Evolutionary conservation across 2,797 vertebrate species (phyloP).

Genomic region (Galago senegalensis): DNA sequence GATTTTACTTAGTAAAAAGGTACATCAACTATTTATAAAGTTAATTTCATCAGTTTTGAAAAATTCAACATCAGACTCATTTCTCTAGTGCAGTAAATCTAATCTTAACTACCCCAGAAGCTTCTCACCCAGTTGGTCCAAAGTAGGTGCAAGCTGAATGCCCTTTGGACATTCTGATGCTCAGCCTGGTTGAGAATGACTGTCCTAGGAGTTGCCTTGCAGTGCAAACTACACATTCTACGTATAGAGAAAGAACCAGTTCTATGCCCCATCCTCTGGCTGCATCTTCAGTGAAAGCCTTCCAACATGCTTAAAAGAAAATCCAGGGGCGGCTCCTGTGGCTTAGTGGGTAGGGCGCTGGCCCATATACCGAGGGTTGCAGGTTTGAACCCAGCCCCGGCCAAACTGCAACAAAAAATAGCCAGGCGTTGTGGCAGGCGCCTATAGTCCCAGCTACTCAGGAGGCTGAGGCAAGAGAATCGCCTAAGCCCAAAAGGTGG

Average conservation of each 20-base stretch:
- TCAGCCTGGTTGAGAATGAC: neutral
- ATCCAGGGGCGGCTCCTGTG: no score
- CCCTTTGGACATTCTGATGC: neutral
- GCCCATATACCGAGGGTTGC: no score
- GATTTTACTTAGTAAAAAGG: constrained; percentile 23
- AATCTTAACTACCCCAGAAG: neutral
- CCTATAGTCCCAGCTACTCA: no score
- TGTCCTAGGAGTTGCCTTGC: neutral
- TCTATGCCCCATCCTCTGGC: neutral
- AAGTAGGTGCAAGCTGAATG: neutral
- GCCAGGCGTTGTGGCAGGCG: no score
- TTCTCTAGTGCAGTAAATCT: constrained; percentile 38
- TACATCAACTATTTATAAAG: constrained; percentile 63
- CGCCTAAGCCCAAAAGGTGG: no score
- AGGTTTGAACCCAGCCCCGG: no score
- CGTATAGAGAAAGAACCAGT: neutral
- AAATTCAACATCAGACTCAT: constrained; percentile 53
- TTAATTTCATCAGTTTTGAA: constrained; percentile 63
- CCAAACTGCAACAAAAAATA: no score
- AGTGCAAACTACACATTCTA: neutral
- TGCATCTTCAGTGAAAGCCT: neutral
- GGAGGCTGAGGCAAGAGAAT: no score
- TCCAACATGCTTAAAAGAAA: neutral
- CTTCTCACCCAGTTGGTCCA: neutral
- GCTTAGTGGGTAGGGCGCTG: no score